phyloP scores from a whole-genome alignment of 2,113 vertebrate genomes.

The Mungos mungo region DNA sequence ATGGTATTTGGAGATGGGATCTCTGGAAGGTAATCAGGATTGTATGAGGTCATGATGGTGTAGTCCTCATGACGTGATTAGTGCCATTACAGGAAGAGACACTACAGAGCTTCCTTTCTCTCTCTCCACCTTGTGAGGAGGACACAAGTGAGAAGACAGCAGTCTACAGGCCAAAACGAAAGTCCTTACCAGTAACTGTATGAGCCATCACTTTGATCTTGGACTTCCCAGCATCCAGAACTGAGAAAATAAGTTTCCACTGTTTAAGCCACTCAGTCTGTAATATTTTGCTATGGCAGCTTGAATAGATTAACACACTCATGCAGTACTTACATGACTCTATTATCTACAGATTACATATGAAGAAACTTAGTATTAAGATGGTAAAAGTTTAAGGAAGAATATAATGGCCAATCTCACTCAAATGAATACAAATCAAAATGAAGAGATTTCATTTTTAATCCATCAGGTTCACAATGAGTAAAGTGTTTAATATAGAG shows the following conservation, averaged over 20 bases:
- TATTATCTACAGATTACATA: background rate
- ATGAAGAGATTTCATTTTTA: background rate
- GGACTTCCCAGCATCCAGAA: background rate
- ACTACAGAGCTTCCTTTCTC: background rate
- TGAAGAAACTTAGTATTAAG: conserved; percentile 16
- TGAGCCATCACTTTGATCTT: background rate
- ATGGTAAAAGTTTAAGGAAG: conserved; percentile 26
- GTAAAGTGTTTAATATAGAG: conserved; percentile 13
- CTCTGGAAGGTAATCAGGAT: background rate
- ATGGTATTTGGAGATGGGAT: background rate
- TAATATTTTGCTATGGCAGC: background rate
- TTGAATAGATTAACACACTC: background rate
- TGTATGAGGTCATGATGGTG: background rate
- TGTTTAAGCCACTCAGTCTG: background rate
- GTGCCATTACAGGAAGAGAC: background rate
- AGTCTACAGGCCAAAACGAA: background rate
- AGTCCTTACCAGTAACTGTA: background rate
- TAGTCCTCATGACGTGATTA: background rate
- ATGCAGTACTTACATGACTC: background rate
- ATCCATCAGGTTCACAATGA: background rate
- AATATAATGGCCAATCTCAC: background rate
- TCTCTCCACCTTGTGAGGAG: background rate
- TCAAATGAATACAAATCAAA: conserved; percentile 26
- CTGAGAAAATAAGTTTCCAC: background rate
- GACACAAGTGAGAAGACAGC: background rate